phyloP scores from a whole-genome alignment of 2,888 invertebrate species.

The Folsomia candida region DNA sequence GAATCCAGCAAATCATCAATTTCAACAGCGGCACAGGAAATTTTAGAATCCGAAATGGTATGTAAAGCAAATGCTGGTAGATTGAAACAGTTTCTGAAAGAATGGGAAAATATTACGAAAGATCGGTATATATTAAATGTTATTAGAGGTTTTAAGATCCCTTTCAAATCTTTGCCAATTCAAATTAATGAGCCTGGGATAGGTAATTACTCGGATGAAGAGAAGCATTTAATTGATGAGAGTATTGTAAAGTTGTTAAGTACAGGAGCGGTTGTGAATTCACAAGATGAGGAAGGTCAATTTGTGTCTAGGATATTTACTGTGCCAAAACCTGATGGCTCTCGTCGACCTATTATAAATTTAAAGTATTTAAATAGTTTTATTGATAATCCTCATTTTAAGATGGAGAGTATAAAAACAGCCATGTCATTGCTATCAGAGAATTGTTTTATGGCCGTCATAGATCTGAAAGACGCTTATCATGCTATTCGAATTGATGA shows the following conservation, averaged over 20 bases:
- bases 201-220: not conserved
- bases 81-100: not conserved
- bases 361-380: slow-evolving; percentile 6
- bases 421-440: not conserved
- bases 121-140: slow-evolving; percentile 12
- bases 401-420: not conserved
- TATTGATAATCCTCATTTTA: no score
- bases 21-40: not conserved
- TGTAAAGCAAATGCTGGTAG: slow-evolving; percentile 13
- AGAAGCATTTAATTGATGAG: not conserved
- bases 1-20: not conserved
- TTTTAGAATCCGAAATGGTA: no score
- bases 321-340: slow-evolving; percentile 3
- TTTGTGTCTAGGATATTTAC: slow-evolving; percentile 1
- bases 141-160: slow-evolving; percentile 18
- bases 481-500: not conserved
- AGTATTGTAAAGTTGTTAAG: not conserved
- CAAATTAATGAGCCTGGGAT: not conserved
- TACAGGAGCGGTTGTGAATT: not conserved
- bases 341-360: not conserved
- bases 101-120: slow-evolving; percentile 16
- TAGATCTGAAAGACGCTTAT: no score
- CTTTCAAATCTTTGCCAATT: not conserved
- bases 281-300: not conserved
- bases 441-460: not conserved